Conservation (phyloP, 2,888 invertebrate species). For the Agriopis aurantiaria region DNA sequence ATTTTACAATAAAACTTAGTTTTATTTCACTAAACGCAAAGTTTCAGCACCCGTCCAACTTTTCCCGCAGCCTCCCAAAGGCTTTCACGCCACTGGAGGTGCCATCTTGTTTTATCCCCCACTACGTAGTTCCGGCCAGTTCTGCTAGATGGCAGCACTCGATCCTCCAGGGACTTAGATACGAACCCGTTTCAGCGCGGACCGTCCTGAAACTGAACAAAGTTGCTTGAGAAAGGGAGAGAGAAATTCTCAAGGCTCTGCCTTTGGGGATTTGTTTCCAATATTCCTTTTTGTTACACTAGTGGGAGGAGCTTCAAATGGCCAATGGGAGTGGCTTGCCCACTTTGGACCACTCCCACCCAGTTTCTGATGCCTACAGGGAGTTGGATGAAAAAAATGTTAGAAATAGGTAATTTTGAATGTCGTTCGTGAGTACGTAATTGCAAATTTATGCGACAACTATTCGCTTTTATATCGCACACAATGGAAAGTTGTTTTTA, state of each 20-base stretch:
- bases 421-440: conserved; percentile 78
- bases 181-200: conserved; percentile 73
- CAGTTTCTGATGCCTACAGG: conserved; percentile 84
- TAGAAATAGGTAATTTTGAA: conserved; percentile 83
- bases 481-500: conserved; percentile 38
- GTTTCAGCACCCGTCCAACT: conserved; percentile 52
- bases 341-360: conserved; percentile 74
- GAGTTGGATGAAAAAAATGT: conserved; percentile 79
- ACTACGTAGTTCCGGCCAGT: conserved; percentile 56
- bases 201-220: conserved; percentile 79
- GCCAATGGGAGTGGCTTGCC: conserved; percentile 77
- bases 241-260: conserved; percentile 82
- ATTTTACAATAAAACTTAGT: conserved; percentile 21
- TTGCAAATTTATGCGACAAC: conserved; percentile 73
- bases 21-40: conserved; percentile 54
- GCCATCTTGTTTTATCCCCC: conserved; percentile 71
- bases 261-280: conserved; percentile 66
- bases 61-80: conserved; percentile 49
- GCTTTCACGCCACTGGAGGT: conserved; percentile 58
- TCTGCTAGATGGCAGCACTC: conserved; percentile 67
- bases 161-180: conserved; percentile 65
- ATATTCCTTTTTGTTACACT: conserved; percentile 74
- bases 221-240: conserved; percentile 79
- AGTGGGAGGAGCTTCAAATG: conserved; percentile 72
- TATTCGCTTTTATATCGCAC: conserved; percentile 46